Base-by-base conservation (phyloP, 1,140 invertebrate species). In the Hyles vespertilio region DNA sequence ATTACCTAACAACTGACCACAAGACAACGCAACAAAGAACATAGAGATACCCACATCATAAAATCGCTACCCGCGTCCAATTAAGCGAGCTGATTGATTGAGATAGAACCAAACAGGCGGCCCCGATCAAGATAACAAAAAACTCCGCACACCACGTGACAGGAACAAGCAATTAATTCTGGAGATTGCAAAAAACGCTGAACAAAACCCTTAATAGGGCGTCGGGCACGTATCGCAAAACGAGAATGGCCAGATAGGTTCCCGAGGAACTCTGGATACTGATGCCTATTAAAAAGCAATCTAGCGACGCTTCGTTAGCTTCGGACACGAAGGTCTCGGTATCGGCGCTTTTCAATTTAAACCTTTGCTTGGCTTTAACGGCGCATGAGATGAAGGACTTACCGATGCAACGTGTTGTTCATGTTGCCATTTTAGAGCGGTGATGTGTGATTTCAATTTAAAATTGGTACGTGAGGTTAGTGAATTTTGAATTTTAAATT, bases 221-320 rank as follows among this genome's bases (percentile, higher is more conserved):
- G 33, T 47, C 49, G 9, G 53, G 51, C 54, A 61, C 54, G 62
- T 61, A 58, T 56, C 51, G 36, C 11, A 59, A 63, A 61, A 68
- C 32, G 64, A 48, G 49, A 55, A 65, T 50, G 12, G 51, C 47
- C 12, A 56, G 53, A 55, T 49, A 57, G 53, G 49, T 40, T 61
- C 50, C 61, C 53, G 47, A 51, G 63, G 62, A 63, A 68, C 59
- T 40, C 66, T 66, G 51, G 55, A 57, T 48, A 47, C 45, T 36
- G 54, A 34, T 34, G 56, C 66, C 72, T 74, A 72, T 74, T 72
- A 72, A 74, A 72, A 74, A 72, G 69, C 67, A 72, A 74, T 74
- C 67, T 69, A 61, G 56, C 57, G 53, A 36, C 57, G 53, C 48
- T 51, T 47, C 61, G 58, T 56, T 40, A 47, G 45, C 43, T 34